Percentiles rank a stretch among this genome's conserved stretches.
phyloP scores from a whole-genome alignment of 2,797 vertebrate genomes.

The Gadopsis bispinosus region DNA sequence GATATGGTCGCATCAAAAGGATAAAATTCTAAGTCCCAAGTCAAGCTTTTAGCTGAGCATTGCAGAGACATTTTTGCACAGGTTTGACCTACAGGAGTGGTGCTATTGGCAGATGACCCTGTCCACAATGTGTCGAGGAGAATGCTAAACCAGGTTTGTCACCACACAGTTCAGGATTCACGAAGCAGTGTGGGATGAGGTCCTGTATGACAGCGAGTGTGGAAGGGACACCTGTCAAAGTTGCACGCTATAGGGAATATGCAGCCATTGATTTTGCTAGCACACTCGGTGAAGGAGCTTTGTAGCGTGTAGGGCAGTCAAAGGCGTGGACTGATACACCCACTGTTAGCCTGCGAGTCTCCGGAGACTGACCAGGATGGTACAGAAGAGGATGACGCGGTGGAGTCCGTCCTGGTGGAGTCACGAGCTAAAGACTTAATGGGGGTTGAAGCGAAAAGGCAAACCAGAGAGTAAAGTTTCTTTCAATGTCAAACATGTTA shows the following conservation, averaged over 20 bases:
- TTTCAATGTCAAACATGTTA: background rate
- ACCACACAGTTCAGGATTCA: slow-evolving; percentile 22
- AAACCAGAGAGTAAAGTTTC: background rate
- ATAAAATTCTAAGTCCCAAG: background rate
- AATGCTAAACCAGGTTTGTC: slow-evolving; percentile 50
- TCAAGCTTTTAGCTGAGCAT: slow-evolving; percentile 13
- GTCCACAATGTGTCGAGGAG: slow-evolving; percentile 16
- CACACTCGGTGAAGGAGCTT: slow-evolving; percentile 49
- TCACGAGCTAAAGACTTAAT: slow-evolving; percentile 30
- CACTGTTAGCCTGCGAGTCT: slow-evolving; percentile 29
- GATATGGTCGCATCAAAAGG: background rate
- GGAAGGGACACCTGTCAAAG: slow-evolving; percentile 73
- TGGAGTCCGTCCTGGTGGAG: background rate
- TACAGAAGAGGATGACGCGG: slow-evolving; percentile 1
- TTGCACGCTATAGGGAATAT: slow-evolving; percentile 61
- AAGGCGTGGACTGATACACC: slow-evolving; percentile 60
- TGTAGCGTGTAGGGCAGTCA: slow-evolving; percentile 70
- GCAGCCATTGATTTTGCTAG: slow-evolving; percentile 72
- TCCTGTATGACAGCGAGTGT: slow-evolving; percentile 40
- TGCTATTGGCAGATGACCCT: slow-evolving; percentile 23
- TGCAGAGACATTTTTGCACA: slow-evolving; percentile 29
- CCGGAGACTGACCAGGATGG: slow-evolving; percentile 46
- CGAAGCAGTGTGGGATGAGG: slow-evolving; percentile 27
- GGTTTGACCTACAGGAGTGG: slow-evolving; percentile 36
- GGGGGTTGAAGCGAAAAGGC: slow-evolving; percentile 14